phyloP scores from a whole-genome alignment of 2,888 invertebrate genomes.

The Carpatolechia fugitivella region DNA sequence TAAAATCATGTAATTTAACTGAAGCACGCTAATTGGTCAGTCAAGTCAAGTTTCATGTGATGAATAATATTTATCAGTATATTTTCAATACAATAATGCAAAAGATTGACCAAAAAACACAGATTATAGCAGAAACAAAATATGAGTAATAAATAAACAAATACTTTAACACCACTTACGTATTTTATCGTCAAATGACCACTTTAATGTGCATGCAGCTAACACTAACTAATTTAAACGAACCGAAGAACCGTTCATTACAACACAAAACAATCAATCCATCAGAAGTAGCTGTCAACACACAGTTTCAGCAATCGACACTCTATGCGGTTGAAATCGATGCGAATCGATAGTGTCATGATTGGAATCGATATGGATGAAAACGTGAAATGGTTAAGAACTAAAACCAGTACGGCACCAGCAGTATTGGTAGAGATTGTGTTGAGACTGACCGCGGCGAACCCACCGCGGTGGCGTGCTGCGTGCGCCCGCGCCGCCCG shows the following conservation, averaged over 20 bases:
- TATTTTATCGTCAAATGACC: neutral
- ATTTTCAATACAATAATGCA: too few species aligned
- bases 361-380: conserved; percentile 11
- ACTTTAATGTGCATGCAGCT: neutral
- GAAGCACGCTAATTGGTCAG: too few species aligned
- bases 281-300: conserved; percentile 15
- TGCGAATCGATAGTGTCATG: conserved; percentile 2
- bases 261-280: neutral
- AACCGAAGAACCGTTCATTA: neutral
- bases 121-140: too few species aligned
- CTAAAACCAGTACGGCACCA: conserved; percentile 28
- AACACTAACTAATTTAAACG: neutral
- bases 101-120: too few species aligned
- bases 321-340: conserved; percentile 2
- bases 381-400: neutral
- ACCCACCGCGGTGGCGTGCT: neutral
- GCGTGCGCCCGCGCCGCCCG: conserved; percentile 50
- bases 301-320: conserved; percentile 9
- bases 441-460: conserved; percentile 49
- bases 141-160: too few species aligned
- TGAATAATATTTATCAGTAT: too few species aligned
- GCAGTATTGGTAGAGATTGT: conserved; percentile 37
- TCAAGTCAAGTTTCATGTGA: too few species aligned
- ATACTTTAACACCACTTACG: neutral
- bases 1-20: too few species aligned